phyloP scores from a whole-genome alignment of 2,113 vertebrate genomes.

The Zosterops japonicus region DNA sequence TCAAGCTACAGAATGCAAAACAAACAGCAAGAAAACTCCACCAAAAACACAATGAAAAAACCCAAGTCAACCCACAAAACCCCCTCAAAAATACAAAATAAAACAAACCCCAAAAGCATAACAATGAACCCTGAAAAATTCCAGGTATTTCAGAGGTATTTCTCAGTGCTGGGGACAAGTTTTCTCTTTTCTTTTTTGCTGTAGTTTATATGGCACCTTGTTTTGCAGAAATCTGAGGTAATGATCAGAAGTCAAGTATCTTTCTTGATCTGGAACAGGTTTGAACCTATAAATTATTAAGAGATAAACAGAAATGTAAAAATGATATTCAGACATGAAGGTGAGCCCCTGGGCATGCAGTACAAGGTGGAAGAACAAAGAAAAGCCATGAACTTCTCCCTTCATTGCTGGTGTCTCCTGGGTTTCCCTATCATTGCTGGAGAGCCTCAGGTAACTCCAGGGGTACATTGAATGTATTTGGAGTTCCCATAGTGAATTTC shows the following conservation, averaged over 20 bases:
- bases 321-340: not conserved
- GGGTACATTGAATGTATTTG: not conserved
- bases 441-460: not conserved
- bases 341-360: not conserved
- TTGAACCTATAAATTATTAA: not conserved
- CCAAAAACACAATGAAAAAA: not conserved
- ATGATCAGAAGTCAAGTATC: not conserved
- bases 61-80: not conserved
- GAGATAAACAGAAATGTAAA: not conserved
- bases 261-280: not conserved
- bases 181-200: not conserved
- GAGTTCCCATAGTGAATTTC: not conserved
- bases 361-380: not conserved
- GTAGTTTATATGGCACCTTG: not conserved
- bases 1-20: not conserved
- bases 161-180: fast-evolving
- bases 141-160: not conserved
- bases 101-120: not conserved
- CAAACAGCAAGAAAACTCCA: not conserved
- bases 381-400: not conserved
- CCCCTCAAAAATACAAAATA: not conserved
- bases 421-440: not conserved
- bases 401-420: not conserved
- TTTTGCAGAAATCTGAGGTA: not conserved
- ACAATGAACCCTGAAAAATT: not conserved